Conservation (phyloP, 2,797 vertebrate species). For the Antrozous pallidus region DNA sequence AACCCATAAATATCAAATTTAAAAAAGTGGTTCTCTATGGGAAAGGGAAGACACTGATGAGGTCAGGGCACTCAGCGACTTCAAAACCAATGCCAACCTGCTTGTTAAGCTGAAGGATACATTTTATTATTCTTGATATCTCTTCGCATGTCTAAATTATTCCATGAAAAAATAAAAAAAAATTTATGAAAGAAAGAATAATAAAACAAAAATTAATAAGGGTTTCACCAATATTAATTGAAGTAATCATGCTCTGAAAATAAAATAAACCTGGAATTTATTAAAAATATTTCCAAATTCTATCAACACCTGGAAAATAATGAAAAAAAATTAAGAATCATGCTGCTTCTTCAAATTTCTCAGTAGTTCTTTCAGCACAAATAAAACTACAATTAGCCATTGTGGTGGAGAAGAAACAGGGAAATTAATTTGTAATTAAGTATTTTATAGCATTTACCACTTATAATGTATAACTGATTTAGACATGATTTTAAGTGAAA, state of each 20-base stretch:
- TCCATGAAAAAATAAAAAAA: background rate
- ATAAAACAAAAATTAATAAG: background rate
- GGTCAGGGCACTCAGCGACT: background rate
- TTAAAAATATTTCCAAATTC: background rate
- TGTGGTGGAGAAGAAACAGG: constrained; percentile 8
- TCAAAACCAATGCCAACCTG: background rate
- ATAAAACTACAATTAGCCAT: constrained; percentile 24
- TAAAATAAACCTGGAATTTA: background rate
- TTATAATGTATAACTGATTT: constrained; percentile 16
- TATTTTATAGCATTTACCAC: constrained; percentile 45
- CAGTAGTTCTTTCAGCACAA: background rate
- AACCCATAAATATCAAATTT: background rate
- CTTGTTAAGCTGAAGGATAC: background rate
- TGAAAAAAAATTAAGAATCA: background rate
- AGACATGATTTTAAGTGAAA: constrained; percentile 52
- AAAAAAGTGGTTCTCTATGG: background rate
- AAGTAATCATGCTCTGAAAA: background rate
- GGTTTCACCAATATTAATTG: background rate
- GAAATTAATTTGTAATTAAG: constrained; percentile 48
- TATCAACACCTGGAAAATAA: background rate
- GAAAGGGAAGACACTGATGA: background rate
- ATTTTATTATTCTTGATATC: background rate
- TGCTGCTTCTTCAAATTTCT: background rate
- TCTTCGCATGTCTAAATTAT: background rate
- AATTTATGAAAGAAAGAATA: background rate